These are phyloP conservation scores for Brachionus asplanchnoidis DNA, from an alignment of 1,140 invertebrate genomes.

Conservation along the genomic window DNA sequence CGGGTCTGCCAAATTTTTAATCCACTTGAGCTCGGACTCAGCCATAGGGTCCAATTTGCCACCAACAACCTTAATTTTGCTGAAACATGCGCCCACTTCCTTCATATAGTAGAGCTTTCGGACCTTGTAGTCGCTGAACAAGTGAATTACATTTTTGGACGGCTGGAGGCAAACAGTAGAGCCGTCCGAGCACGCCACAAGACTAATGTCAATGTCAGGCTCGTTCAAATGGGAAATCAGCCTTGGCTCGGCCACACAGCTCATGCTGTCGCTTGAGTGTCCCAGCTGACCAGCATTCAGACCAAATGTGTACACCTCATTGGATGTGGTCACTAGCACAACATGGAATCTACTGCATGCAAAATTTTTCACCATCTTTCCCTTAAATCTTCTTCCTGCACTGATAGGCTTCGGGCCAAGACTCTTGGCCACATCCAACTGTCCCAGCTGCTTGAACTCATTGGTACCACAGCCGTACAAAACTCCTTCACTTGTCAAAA, in stretches of 20 bases:
- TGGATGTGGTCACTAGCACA: slow-evolving; percentile 63
- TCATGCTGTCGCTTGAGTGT: slow-evolving; percentile 10
- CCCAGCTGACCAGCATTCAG: slow-evolving; percentile 71
- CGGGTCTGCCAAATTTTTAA: neutral
- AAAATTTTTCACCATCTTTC: slow-evolving; percentile 58
- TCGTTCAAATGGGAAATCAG: slow-evolving; percentile 55
- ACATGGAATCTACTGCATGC: slow-evolving; percentile 66
- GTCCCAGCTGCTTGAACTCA: slow-evolving; percentile 66
- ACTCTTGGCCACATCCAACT: slow-evolving; percentile 54
- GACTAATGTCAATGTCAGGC: slow-evolving; percentile 50
- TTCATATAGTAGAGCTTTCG: slow-evolving; percentile 47
- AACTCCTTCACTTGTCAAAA: slow-evolving; percentile 63
- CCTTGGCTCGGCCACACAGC: slow-evolving; percentile 46
- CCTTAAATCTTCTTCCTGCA: slow-evolving; percentile 48
- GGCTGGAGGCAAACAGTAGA: slow-evolving; percentile 65
- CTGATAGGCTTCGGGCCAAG: slow-evolving; percentile 59
- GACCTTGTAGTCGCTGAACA: slow-evolving; percentile 67
- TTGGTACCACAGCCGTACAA: slow-evolving; percentile 67
- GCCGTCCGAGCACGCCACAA: slow-evolving; percentile 64
- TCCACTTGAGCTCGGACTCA: neutral
- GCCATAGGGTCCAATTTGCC: neutral
- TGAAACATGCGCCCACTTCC: neutral
- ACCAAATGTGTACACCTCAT: slow-evolving; percentile 65
- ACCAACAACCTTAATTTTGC: neutral
- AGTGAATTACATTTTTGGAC: slow-evolving; percentile 65